Evolutionary conservation across 2,113 vertebrate genomes (phyloP).

Genomic region (Silurus glanis): DNA sequence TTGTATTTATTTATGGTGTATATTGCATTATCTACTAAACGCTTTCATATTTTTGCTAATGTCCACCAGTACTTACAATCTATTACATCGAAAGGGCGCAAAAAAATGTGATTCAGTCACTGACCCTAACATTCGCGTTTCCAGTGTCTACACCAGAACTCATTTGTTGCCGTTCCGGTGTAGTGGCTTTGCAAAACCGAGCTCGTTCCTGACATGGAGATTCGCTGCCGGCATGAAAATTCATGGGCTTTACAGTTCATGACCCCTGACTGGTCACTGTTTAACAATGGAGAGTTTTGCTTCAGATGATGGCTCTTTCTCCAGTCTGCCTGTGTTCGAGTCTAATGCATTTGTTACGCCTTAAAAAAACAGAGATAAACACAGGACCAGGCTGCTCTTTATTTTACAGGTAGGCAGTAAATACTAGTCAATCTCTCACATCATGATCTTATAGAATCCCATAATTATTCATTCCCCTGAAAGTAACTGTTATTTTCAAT

Average conservation of each 20-base stretch:
- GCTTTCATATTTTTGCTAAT: not conserved
- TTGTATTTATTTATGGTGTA: not conserved
- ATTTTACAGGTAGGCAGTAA: not conserved
- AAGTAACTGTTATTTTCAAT: not conserved
- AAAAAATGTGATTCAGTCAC: slow-evolving; percentile 1
- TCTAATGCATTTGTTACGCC: not conserved
- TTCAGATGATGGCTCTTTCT: slow-evolving; percentile 8
- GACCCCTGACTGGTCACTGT: slow-evolving; percentile 27
- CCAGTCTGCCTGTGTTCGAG: not conserved
- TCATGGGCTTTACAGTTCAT: slow-evolving; percentile 36
- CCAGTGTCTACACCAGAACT: slow-evolving; percentile 1
- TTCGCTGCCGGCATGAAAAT: slow-evolving; percentile 33
- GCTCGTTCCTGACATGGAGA: slow-evolving; percentile 14
- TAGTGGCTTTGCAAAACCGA: not conserved
- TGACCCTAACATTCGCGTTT: slow-evolving; percentile 8
- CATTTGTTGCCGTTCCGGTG: slow-evolving; percentile 28
- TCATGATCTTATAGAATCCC: too few relatives aligned
- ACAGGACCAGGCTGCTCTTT: not conserved
- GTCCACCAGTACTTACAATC: not conserved
- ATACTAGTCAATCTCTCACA: not conserved
- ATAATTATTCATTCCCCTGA: not conserved
- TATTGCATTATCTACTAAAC: not conserved
- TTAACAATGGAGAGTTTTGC: slow-evolving; percentile 26
- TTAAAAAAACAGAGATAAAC: not conserved
- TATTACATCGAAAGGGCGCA: not conserved